Conservation (phyloP, 2,797 vertebrate species). For the Sarcoramphus papa region DNA sequence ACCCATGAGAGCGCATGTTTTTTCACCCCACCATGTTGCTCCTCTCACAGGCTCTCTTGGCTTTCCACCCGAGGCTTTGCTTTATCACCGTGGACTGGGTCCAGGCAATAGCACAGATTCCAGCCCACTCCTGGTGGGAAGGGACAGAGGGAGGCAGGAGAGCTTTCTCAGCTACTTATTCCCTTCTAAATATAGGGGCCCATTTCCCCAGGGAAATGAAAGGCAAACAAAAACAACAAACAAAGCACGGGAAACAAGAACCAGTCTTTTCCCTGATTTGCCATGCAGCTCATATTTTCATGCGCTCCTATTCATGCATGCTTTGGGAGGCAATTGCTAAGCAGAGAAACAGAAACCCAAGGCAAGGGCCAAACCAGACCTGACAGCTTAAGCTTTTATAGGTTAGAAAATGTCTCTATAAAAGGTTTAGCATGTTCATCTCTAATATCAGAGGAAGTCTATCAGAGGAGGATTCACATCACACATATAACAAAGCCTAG, state of each 20-base stretch:
- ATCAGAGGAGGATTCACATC: background rate
- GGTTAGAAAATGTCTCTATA: background rate
- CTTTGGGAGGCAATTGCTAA: background rate
- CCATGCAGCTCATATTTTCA: background rate
- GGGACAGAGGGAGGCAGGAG: background rate
- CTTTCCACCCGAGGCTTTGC: fast-evolving
- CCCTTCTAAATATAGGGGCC: background rate
- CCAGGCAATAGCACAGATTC: background rate
- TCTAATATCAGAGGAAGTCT: background rate
- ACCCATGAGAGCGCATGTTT: fast-evolving
- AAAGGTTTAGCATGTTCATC: background rate
- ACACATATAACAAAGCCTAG: background rate
- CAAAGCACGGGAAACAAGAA: background rate
- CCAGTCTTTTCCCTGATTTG: background rate
- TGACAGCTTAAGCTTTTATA: background rate
- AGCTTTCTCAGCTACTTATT: background rate
- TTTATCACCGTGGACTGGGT: background rate
- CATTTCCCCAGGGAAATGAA: background rate
- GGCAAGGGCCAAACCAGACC: background rate
- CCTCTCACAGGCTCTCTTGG: background rate
- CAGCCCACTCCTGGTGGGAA: background rate
- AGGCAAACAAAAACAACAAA: background rate
- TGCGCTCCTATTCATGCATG: fast-evolving
- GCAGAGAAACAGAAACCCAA: background rate
- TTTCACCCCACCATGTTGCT: background rate